Conservation (phyloP, 2,113 vertebrate species). For the Cyphomyrus plagiostoma region DNA sequence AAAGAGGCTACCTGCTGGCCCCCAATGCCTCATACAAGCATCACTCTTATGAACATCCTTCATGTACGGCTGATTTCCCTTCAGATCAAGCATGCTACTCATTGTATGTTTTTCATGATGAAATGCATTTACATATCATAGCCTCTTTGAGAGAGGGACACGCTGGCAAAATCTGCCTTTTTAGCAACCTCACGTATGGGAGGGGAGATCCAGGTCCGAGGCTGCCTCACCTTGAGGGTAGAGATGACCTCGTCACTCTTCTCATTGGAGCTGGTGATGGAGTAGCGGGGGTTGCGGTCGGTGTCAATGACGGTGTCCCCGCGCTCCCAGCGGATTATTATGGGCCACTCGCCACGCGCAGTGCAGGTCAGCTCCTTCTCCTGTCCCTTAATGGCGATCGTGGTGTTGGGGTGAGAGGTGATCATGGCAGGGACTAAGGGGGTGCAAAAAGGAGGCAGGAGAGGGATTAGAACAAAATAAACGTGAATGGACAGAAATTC, state of each 20-base stretch:
- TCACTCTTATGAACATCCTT: not conserved
- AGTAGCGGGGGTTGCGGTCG: constrained; percentile 84
- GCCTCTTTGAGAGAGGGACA: not conserved
- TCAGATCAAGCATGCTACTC: not conserved
- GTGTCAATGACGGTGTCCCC: constrained; percentile 95
- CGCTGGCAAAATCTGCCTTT: not conserved
- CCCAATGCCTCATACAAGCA: not conserved
- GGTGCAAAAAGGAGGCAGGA: constrained; percentile 21
- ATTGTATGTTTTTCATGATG: not conserved
- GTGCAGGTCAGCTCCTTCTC: constrained; percentile 95
- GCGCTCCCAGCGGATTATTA: constrained; percentile 98
- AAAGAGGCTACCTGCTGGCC: not conserved
- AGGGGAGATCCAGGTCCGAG: not conserved
- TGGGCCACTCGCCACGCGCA: constrained; percentile 86
- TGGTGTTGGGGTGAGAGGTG: constrained; percentile 97
- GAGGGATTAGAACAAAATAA: constrained; percentile 13
- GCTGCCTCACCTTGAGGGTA: constrained; percentile 81
- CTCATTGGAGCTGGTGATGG: constrained; percentile 87
- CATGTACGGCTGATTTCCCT: not conserved
- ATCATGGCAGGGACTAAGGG: constrained; percentile 91
- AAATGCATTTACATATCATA: not conserved
- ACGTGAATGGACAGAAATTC: not conserved
- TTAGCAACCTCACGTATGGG: not conserved
- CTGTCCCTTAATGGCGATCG: constrained; percentile 95
- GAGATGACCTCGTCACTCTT: constrained; percentile 91